Base-by-base conservation (phyloP, 2,113 vertebrate genomes). In the Petroica traversi region DNA sequence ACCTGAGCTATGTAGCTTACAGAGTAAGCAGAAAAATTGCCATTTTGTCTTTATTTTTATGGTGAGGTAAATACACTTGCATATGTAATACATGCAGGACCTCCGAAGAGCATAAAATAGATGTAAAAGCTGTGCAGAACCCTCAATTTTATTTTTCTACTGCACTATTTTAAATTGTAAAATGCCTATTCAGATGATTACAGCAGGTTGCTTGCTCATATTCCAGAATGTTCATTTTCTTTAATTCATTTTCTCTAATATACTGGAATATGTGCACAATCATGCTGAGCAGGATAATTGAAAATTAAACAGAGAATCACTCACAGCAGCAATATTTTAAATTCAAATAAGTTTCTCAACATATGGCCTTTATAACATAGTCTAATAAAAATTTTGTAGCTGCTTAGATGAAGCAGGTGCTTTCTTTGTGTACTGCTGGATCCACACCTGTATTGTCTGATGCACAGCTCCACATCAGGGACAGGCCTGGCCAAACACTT, bases 261-360 rank as follows among this genome's bases (percentile, higher is more conserved):
- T 6, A 48, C 46, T 43, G 48, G 58, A 72, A 84, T 79, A 69
- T 52, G 52, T 63, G 58, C 92, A 91, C 64, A 64, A 68, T 28
- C 92, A 83, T 2, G 6, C 83, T 79, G 61, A 92, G 73, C 31
- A 0, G 57, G 19, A 64, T 74, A 92, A 95, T 26, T 79, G 88
- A 89, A 88, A 96, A 79, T 69, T 82, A 93, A 83, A 74, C 40
- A 71, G 68, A 76, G 76, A 95, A 94, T 84, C 72, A 84, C 66
- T 94, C 58, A 88, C 40, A 78, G 83, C 43, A 76, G 63, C 67
- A 82, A 12, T 80, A 91, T 85, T 94, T 94, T 62, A 86, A 76
- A 79, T 84, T 92, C 91, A 91, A 85, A 92, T 81, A 78, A 66
- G 41, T 71, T 83, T n/a, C n/a, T 29, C 52, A 92, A 62, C 66